These are phyloP conservation scores for Cyprinodon variegatus DNA, from an alignment of 2,113 vertebrate species.

Conservation along the genomic window DNA sequence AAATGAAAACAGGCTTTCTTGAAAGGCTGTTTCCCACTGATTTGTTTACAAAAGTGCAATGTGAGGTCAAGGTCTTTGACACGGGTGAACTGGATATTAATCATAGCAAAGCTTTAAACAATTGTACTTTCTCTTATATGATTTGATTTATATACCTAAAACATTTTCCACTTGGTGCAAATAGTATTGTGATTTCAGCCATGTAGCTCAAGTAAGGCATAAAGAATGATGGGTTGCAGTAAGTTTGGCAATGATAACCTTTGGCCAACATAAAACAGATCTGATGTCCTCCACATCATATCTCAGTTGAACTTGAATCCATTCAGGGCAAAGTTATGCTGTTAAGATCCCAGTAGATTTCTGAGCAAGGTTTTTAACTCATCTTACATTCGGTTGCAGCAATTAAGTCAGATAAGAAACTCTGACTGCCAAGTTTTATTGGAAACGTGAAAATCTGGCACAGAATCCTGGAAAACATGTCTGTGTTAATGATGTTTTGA, in stretches of 20 bases:
- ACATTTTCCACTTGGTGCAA: too few species aligned
- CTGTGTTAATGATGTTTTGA: neutral
- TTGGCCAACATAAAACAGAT: neutral
- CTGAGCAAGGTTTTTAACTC: neutral
- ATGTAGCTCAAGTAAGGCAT: neutral
- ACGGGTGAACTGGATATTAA: too few species aligned
- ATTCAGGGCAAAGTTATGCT: neutral
- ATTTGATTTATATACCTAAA: too few species aligned
- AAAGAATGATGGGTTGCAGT: neutral
- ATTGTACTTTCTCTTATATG: too few species aligned
- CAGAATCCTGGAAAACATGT: neutral
- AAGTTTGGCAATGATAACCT: neutral
- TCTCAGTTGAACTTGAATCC: neutral
- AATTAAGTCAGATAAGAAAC: neutral
- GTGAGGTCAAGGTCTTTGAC: neutral
- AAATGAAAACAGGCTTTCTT: conserved; percentile 40
- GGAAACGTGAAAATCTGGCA: neutral
- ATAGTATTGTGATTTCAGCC: too few species aligned
- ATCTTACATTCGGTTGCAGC: neutral
- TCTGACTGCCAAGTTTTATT: neutral
- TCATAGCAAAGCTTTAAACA: too few species aligned
- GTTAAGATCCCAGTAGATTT: neutral
- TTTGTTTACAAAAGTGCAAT: conserved; percentile 11
- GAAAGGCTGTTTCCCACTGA: neutral
- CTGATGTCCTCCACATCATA: neutral